These are phyloP conservation scores for Philopedon plagiatum DNA, from an alignment of 2,888 invertebrate genomes.

Conservation along the genomic window DNA sequence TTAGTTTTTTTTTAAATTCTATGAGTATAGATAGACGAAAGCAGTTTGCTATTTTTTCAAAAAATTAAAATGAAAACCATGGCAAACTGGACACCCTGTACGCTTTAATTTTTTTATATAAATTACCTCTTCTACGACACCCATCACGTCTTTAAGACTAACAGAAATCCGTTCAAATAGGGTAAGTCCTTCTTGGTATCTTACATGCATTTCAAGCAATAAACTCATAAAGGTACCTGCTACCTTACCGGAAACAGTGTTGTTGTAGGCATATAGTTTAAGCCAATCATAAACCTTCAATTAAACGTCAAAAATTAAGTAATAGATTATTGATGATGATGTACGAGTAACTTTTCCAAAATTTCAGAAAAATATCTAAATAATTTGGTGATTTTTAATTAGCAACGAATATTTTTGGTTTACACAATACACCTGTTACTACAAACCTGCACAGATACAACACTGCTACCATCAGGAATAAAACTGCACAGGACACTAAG, in stretches of 20 bases:
- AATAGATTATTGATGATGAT: too few species aligned
- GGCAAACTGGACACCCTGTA: background rate
- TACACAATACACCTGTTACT: too few species aligned
- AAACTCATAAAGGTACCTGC: constrained; percentile 64
- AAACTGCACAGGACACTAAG: constrained; percentile 58
- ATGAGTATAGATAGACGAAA: too few species aligned
- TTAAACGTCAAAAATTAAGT: constrained; percentile 47
- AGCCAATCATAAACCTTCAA: constrained; percentile 67
- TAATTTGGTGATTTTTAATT: too few species aligned
- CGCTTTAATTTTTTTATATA: background rate
- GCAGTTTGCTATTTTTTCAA: too few species aligned
- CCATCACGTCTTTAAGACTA: constrained; percentile 64
- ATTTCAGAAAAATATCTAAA: too few species aligned
- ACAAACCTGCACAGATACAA: constrained; percentile 59
- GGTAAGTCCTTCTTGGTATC: constrained; percentile 64
- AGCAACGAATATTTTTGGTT: too few species aligned
- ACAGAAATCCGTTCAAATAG: constrained; percentile 68
- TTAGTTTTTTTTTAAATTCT: too few species aligned
- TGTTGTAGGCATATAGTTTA: constrained; percentile 63
- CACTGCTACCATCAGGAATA: constrained; percentile 57
- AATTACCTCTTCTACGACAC: constrained; percentile 62
- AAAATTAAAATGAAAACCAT: too few species aligned
- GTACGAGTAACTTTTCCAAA: too few species aligned
- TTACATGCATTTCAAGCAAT: constrained; percentile 63
- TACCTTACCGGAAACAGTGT: constrained; percentile 60